phyloP scores from a whole-genome alignment of 2,113 vertebrate species.

The Vicugna pacos region DNA sequence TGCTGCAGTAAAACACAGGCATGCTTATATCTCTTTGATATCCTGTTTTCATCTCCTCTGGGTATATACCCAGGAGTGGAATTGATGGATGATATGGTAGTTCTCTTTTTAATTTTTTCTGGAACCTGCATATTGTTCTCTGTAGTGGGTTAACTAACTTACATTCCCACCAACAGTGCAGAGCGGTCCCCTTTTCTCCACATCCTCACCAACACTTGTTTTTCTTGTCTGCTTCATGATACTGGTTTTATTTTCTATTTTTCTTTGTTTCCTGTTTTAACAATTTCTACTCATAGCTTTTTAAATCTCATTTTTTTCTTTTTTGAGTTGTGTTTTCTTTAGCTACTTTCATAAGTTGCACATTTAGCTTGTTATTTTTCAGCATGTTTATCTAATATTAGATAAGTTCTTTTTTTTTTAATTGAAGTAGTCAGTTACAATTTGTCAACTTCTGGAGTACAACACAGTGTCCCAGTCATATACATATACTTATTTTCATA shows the following conservation, averaged over 20 bases:
- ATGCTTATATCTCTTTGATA: accelerated
- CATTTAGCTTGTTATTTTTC: neutral
- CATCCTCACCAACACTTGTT: neutral
- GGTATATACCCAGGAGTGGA: neutral
- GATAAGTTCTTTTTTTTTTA: neutral
- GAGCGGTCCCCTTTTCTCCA: neutral
- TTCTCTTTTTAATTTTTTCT: neutral
- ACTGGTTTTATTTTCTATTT: neutral
- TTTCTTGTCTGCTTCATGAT: neutral
- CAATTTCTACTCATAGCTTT: neutral
- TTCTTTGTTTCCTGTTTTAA: neutral
- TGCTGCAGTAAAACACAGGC: neutral
- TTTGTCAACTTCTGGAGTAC: too few relatives aligned
- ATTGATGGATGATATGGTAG: neutral
- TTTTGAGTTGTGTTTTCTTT: neutral
- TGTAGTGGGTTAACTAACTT: neutral
- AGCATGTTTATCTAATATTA: neutral
- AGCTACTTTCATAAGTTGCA: neutral
- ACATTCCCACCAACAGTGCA: neutral
- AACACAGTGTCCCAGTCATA: too few relatives aligned
- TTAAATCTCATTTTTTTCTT: neutral
- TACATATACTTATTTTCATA: too few relatives aligned
- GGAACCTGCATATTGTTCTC: neutral
- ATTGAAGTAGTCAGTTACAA: too few relatives aligned
- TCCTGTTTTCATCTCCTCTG: neutral